A percentile compares a stretch with the other conserved stretches of the same genome.
phyloP scores from a whole-genome alignment of 2,797 vertebrate genomes.

The Hyperoplus immaculatus region DNA sequence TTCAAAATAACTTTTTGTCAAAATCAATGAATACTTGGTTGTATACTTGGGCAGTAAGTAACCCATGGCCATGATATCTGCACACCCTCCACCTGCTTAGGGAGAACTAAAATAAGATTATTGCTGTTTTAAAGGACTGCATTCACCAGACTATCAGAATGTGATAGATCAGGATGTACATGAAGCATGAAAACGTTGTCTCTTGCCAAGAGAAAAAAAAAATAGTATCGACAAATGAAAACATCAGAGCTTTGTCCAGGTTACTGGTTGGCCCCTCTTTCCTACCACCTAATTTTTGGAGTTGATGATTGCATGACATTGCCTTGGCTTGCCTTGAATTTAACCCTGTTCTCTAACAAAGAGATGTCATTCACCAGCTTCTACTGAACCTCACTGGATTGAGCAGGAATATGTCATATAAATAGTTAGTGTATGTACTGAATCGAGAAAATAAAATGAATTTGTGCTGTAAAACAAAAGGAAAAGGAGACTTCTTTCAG shows the following conservation, averaged over 20 bases:
- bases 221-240: background rate
- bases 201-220: background rate
- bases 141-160: background rate
- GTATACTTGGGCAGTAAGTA: too few species aligned
- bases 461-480: background rate
- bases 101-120: background rate
- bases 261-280: too few species aligned
- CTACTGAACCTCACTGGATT: slow-evolving; percentile 57
- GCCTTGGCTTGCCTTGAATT: slow-evolving; percentile 4
- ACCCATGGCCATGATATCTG: too few species aligned
- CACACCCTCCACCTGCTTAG: background rate
- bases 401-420: background rate
- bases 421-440: background rate
- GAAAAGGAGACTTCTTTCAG: background rate
- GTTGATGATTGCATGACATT: slow-evolving; percentile 34
- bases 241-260: background rate
- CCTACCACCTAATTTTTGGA: background rate
- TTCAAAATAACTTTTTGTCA: too few species aligned
- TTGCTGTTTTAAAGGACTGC: background rate
- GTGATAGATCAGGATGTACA: background rate
- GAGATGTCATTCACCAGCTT: slow-evolving; percentile 28
- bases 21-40: too few species aligned
- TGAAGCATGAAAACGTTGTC: too few species aligned
- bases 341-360: slow-evolving; percentile 14
- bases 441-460: background rate